Evolutionary conservation across 2,113 vertebrate species (phyloP), one percentile per base, ranked within the genome.

Genomic region (Crotophaga sulcirostris): DNA sequence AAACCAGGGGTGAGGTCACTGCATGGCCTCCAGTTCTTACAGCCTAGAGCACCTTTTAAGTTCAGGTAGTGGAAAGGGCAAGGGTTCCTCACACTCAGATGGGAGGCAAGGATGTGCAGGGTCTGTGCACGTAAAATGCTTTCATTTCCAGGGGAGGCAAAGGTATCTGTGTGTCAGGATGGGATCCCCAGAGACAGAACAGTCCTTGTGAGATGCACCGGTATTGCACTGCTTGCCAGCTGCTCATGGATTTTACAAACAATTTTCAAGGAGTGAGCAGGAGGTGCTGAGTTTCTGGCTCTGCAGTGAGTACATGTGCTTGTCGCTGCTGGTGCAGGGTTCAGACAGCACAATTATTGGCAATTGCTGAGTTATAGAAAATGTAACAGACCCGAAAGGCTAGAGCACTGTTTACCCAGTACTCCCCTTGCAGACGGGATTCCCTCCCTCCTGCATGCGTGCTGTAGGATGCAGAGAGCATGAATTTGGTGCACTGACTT

Each of bases 391-490:
- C 8, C 25, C 42, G 17, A 38, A 33, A 12, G 29, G 20, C 14
- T 59, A 45, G 38, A 87, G 56, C 12, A 12, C 25, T 67, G 23
- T 29, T 8, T 38, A 5, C 10, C 52, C n/a, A 20, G 29, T 0
- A 0, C 33, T 7, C 44, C 19, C 15, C 19, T 45, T 6, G 4
- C 13, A 14, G 13, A 10, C 62, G 54, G 9, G 24, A 28, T 82
- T 28, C 13, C 5, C 2, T 70, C 13, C 9, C 4, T 66, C 47
- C 44, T 60, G 7, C 0, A 0, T 17, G 16, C 0, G 0, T 75
- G 60, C 26, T 72, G 62, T 44, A 47, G n/a, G 34, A 16, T 2
- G 7, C 20, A 5, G 8, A 25, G 66, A 16, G 29, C 1, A 3
- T 36, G 54, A 26, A 18, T 89, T 76, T 44, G 18, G 31, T 60